Base-by-base conservation (phyloP, 2,797 vertebrate genomes). In the Coracias cyanogaster region DNA sequence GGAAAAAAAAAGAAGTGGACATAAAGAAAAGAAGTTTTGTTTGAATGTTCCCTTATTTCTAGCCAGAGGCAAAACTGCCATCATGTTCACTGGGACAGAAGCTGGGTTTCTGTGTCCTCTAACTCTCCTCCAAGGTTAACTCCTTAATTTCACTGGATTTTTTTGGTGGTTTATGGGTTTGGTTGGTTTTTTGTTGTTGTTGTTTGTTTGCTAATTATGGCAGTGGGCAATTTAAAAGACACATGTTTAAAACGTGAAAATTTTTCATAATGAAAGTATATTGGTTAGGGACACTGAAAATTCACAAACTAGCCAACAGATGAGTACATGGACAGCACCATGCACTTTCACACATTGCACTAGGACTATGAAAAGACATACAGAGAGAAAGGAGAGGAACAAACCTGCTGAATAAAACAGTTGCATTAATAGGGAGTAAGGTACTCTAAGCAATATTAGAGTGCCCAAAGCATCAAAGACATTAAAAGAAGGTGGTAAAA, bases 41-140 rank as follows among this genome's bases (percentile, higher is more conserved):
- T 88, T 97, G 72, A 93, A 74, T 67, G 58, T 82, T 95, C 93
- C 58, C 66, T 65, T 74, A 83, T 83, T 95, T 83, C 77, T 76
- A 82, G 54, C 88, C 62, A 86, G 84, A 82, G 91, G 82, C 89
- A 93, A 93, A 95, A 71, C 65, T 33, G 64, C 37, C 46, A 14
- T 66, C 0, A 0, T 25, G 16, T 61, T 88, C 57, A 33, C 28
- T 81, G 77, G 58, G 64, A 82, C 15, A 13, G 86, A 76, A 83
- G 39, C 57, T 85, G 46, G 8, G 7, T 69, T 72, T 51, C 39
- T 70, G n/a, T 67, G 90, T 84, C 91, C 83, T 96, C 70, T 70
- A 76, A 49, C 8, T 82, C 89, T 81, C 22, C 70, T 84, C 35
- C 76, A 86, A 25, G 18, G 58, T 66, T 55, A 65, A 91, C n/a